A percentile compares a stretch with the other conserved stretches of the same genome.
These are phyloP conservation scores for Sparus aurata DNA, from an alignment of 2,797 vertebrate genomes.

Conservation along the genomic window DNA sequence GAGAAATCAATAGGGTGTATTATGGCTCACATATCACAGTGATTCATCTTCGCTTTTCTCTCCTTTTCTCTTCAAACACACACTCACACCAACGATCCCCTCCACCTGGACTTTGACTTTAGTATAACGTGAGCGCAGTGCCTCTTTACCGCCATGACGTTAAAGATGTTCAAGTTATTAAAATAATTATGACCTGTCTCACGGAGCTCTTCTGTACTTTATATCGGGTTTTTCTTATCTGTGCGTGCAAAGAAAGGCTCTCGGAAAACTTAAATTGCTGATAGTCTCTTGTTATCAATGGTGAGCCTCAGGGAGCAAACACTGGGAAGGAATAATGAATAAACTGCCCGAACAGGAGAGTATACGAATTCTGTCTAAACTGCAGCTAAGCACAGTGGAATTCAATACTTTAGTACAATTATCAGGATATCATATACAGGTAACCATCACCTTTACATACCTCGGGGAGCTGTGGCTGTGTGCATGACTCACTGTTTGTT, in stretches of 20 bases:
- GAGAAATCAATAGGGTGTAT: conserved; percentile 80
- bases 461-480: conserved; percentile 43
- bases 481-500: conserved; percentile 58
- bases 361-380: conserved; percentile 48
- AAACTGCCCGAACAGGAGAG: conserved; percentile 40
- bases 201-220: conserved; percentile 35
- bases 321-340: conserved; percentile 53
- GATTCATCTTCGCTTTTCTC: conserved; percentile 66
- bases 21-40: conserved; percentile 70
- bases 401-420: conserved; percentile 41
- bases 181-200: conserved; percentile 54
- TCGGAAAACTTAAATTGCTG: conserved; percentile 32
- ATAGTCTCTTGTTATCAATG: conserved; percentile 46
- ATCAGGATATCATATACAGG: conserved; percentile 32
- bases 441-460: conserved; percentile 49
- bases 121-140: conserved; percentile 3
- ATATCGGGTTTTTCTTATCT: conserved; percentile 32
- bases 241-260: neutral
- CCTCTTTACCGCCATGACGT: conserved; percentile 36
- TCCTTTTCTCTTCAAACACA: conserved; percentile 12
- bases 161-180: conserved; percentile 49
- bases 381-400: conserved; percentile 40
- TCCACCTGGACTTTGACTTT: conserved; percentile 26
- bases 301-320: conserved; percentile 49
- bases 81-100: conserved; percentile 10